Evolutionary conservation across 2,797 vertebrate genomes (phyloP).

Genomic region (Periparus ater): DNA sequence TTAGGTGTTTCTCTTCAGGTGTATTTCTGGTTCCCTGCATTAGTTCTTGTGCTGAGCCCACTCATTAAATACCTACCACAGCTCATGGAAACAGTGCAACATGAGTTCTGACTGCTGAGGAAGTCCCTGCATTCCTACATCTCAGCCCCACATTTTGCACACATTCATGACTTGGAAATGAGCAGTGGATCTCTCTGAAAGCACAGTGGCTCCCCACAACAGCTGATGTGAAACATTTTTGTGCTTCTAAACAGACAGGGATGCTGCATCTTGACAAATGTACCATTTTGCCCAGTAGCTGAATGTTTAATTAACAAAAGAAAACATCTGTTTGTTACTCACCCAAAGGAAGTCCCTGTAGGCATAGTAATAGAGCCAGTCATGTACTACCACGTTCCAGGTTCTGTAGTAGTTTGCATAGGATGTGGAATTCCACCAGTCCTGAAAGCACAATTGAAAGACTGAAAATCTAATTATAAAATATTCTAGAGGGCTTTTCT

Average conservation of each 20-base stretch:
- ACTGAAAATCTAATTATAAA: background rate
- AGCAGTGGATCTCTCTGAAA: background rate
- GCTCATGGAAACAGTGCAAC: background rate
- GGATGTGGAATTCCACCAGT: slow-evolving; percentile 99
- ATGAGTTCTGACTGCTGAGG: background rate
- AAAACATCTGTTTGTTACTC: slow-evolving; percentile 51
- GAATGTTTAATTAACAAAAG: background rate
- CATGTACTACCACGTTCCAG: slow-evolving; percentile 96
- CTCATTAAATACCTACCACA: background rate
- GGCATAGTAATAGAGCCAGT: slow-evolving; percentile 95
- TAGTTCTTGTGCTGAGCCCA: background rate
- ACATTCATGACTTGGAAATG: background rate
- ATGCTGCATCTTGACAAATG: background rate
- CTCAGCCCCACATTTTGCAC: background rate
- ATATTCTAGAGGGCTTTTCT: background rate
- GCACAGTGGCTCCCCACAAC: background rate
- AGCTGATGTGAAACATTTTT: background rate
- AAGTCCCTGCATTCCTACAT: background rate
- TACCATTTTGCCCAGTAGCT: background rate
- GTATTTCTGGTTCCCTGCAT: background rate
- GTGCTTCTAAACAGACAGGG: background rate
- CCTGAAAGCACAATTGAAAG: slow-evolving; percentile 73
- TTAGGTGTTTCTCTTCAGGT: background rate
- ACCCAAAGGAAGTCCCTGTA: slow-evolving; percentile 94
- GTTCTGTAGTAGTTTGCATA: slow-evolving; percentile 97